Evolutionary conservation across 1,140 invertebrate species (phyloP), one percentile per base, ranked within the genome.

Genomic region (Lordiphosa clarofinis): DNA sequence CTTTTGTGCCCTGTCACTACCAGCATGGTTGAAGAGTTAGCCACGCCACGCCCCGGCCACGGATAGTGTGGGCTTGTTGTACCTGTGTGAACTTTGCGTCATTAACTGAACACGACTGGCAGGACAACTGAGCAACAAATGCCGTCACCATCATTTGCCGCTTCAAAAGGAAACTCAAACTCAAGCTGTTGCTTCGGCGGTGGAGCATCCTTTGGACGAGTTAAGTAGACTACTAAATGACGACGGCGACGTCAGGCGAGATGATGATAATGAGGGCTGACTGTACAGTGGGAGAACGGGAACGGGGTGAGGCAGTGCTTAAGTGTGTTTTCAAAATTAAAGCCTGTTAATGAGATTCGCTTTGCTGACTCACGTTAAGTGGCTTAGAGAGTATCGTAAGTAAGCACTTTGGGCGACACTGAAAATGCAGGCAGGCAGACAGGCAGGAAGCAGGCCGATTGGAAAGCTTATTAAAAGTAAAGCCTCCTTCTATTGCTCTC

Each of bases 141-240:
- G 75, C 62, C 73, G 69, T 82, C 67, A 54, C 71, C 53, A 61
- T 52, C 39, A 44, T 4, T 44, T 48, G 37, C 38, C 33, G 36
- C 47, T 63, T 63, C 59, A 55, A 62, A 70, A 59, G 56, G 63
- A 70, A 82, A 62, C 72, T 82, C 66, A 72, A 82, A 82, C 71
- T 75, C 72, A 69, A 84, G 78, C 64, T 73, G 76, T 75, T 74
- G 71, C 54, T 72, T 40, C 43, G 55, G 21, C 21, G 49, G 43
- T 64, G 46, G 40, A 82, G 63, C 58, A 76, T 82, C 63, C 73
- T 44, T 84, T 55, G 84, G 73, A 84, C 78, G 73, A 82, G 78
- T 84, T 82, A 84, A 82, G 78, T 84, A 84, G 78, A 82, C 78
- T 82, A 82, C 76, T 81, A 81, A 81, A 81, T 81, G 76, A 82